Evolutionary conservation across 1,140 invertebrate genomes (phyloP).

Genomic region (Zaprionus ghesquierei): DNA sequence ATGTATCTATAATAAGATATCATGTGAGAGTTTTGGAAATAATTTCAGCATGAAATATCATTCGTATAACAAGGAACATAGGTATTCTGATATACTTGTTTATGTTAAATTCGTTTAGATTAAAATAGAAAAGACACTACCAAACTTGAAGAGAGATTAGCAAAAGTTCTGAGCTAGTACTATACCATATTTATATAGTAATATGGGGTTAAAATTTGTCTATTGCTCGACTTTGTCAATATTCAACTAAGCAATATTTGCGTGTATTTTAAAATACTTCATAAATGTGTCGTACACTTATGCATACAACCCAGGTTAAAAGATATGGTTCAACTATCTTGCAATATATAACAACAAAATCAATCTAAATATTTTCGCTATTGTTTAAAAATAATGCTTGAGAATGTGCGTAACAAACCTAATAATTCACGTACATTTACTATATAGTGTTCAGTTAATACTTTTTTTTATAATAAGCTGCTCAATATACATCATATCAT

Average conservation of each 20-base stretch:
- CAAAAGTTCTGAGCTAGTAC: conserved; percentile 8
- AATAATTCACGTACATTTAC: conserved; percentile 37
- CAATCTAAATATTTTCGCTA: conserved; percentile 63
- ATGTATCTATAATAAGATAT: conserved; percentile 6
- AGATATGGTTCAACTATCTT: conserved; percentile 37
- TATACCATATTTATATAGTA: not conserved
- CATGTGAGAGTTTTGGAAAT: not conserved
- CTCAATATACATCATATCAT: conserved; percentile 21
- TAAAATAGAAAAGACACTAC: conserved; percentile 48
- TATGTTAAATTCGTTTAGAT: conserved; percentile 52
- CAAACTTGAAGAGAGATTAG: conserved; percentile 43
- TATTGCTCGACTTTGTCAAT: conserved; percentile 22
- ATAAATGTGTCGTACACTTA: conserved; percentile 6
- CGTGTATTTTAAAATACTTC: conserved; percentile 36
- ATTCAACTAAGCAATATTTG: conserved; percentile 12
- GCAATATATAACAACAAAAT: conserved; percentile 42
- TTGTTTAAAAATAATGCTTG: conserved; percentile 68
- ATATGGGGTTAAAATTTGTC: conserved; percentile 13
- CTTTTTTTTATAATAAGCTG: conserved; percentile 21
- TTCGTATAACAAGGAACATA: conserved; percentile 4
- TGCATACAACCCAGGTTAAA: conserved; percentile 61
- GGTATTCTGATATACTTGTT: conserved; percentile 21
- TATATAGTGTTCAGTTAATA: conserved; percentile 13
- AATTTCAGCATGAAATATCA: not conserved
- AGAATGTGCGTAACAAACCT: conserved; percentile 70